Base-by-base conservation (phyloP, 2,113 vertebrate species). In the Trematomus loennbergii region DNA sequence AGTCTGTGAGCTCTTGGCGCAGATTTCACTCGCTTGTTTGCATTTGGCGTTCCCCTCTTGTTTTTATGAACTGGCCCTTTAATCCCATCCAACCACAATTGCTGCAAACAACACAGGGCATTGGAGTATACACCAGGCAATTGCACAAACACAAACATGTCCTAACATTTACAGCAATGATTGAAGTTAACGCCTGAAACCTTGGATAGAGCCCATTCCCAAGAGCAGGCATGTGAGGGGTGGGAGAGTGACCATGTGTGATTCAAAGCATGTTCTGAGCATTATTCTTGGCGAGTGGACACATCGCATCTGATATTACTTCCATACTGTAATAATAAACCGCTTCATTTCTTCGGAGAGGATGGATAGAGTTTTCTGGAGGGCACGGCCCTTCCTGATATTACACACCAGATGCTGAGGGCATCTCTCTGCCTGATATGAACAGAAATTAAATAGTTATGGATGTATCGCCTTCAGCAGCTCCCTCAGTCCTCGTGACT, bases 261-360 rank as follows among this genome's bases (percentile, higher is more conserved):
- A 85, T 87, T 76, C 70, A 6, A 85, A 63, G 74, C 81, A 82
- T 90, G 91, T 86, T 88, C 52, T 29, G 72, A 66, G 70, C 87
- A 93, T 93, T 91, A 89, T 85, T 92, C 79, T 84, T 85, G 81
- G 83, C 73, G 48, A 67, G 84, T 75, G 80, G 87, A 92, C 79
- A 81, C 85, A 88, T 67, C 22, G 50, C 76, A 88, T 88, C 91
- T 94, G 88, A 91, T 95, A 93, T 93, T 92, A 92, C 87, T 89
- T 91, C 91, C 71, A 63, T 48, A 58, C 81, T 89, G 88, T 92
- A 93, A 94, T 90, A 93, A 94, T 89, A 93, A 94, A 93, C 91
- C 33, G 11, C 85, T 85, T 91, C 75, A 83, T 86, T 79, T 76
- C 78, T 82, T 66, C 40, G 36, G 75, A 65, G 72, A 88, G 75